Base-by-base conservation (phyloP, 2,113 vertebrate species). In the Alligator sinensis region DNA sequence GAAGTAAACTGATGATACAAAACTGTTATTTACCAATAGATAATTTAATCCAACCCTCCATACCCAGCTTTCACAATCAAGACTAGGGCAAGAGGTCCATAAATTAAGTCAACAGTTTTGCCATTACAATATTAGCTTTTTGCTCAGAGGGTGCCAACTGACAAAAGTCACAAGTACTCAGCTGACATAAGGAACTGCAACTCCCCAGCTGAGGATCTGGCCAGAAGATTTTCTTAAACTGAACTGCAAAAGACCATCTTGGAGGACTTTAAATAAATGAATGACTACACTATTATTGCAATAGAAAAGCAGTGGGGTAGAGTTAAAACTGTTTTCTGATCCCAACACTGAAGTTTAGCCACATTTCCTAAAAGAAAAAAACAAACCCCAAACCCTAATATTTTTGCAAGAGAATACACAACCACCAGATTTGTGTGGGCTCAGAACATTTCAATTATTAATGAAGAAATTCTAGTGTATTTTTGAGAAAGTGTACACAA, bases 211-310 rank as follows among this genome's bases (percentile, higher is more conserved):
- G 19, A 83, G 87, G 34, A 92, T 60, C 2, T 2, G 58, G 24
- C 57, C 79, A 82, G 63, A 24, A 54, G 62, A 60, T 94, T 92
- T 90, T 61, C 63, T 90, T 95, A 84, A 87, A 90, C 91, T 58
- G 74, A 77, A 87, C 91, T 77, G 88, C 82, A 88, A 94, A 93
- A 74, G 77, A 87, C 83, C 85, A 89, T 90, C 84, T 83, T 55
- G 38, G 70, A 79, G 38, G 21, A 38, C 11, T 72, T 38, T 72
- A 72, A 72, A 72, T 72, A n/a, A 72, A 15, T 72, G 30, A 34
- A 34, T 24, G 68, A 38, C 68, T 22, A 18, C 68, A 47, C 47
- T 22, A 22, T 12, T 22, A 34, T 38, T 34, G 22, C 11, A 38
- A 38, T 34, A 34, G 30, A 38, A 38, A 18, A 34, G 10, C 38